A percentile compares a stretch with the other conserved stretches of the same genome.
Conservation (phyloP, 37 sponge, comb jelly and placozoan species). For the Tethya wilhelma region DNA sequence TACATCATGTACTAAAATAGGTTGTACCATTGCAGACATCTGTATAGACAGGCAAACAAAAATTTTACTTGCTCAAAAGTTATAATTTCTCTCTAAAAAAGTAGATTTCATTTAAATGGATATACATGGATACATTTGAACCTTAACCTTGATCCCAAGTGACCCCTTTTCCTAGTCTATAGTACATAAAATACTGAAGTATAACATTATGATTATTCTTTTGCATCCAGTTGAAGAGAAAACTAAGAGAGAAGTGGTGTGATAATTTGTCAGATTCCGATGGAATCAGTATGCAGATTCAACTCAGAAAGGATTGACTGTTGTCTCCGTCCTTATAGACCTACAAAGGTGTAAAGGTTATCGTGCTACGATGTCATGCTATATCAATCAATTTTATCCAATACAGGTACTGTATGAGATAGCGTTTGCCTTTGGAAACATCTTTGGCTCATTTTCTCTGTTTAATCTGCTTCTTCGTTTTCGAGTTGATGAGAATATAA, state of each 20-base stretch:
- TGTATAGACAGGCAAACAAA: not conserved
- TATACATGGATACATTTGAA: not conserved
- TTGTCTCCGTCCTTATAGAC: not conserved
- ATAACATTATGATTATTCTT: not conserved
- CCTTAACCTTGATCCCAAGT: no score
- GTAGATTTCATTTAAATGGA: no score
- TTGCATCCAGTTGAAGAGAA: not conserved
- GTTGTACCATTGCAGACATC: not conserved
- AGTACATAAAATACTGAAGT: no score
- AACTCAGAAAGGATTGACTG: conserved; percentile 6
- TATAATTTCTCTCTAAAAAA: no score
- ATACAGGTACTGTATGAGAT: conserved; percentile 18
- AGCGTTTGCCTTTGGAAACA: not conserved
- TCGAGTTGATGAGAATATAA: not conserved
- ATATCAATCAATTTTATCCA: not conserved
- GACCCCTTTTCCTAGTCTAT: no score
- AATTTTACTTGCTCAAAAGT: not conserved
- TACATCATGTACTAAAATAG: not conserved
- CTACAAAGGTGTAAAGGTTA: conserved; percentile 7
- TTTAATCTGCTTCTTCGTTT: not conserved
- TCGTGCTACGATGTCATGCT: not conserved
- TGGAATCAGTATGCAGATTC: not conserved
- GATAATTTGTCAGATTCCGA: not conserved
- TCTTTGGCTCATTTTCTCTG: not conserved
- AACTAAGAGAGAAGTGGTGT: not conserved